phyloP scores from a whole-genome alignment of 2,888 invertebrate species.

The Drosophila stalkeri region DNA sequence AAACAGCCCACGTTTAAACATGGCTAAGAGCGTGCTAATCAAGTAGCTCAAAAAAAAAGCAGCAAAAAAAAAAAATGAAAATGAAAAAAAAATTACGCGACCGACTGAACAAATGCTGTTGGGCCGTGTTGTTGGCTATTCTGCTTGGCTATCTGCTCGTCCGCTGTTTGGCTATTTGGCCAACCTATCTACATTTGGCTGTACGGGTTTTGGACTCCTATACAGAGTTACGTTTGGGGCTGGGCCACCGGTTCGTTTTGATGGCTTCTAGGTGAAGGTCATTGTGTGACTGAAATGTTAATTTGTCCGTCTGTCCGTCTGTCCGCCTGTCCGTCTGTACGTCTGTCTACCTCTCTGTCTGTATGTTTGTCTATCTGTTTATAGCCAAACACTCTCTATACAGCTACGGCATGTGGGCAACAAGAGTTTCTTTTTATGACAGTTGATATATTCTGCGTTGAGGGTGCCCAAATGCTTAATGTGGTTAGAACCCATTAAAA shows the following conservation, averaged over 20 bases:
- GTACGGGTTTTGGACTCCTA: conserved; percentile 48
- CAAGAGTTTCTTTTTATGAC: conserved; percentile 22
- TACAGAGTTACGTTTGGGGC: conserved; percentile 39
- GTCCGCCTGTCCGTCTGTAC: not conserved
- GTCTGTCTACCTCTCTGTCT: not conserved
- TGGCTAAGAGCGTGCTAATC: conserved; percentile 78
- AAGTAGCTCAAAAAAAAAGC: conserved; percentile 58
- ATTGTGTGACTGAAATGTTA: conserved; percentile 76
- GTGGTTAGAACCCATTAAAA: conserved; percentile 22
- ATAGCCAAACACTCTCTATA: conserved; percentile 35
- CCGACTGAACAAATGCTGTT: conserved; percentile 64
- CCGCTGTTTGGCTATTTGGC: conserved; percentile 40
- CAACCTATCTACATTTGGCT: conserved; percentile 45
- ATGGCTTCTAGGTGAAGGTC: conserved; percentile 80
- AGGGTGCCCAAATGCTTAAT: conserved; percentile 9
- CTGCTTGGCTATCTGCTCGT: conserved; percentile 28
- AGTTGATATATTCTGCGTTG: conserved; percentile 22
- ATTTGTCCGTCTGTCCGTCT: conserved; percentile 41
- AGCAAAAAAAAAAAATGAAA: conserved; percentile 4
- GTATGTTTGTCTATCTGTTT: conserved; percentile 23
- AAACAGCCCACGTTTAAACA: conserved; percentile 77
- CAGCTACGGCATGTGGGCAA: conserved; percentile 37
- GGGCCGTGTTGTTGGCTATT: conserved; percentile 18
- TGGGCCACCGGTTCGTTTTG: conserved; percentile 67
- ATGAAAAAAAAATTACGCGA: conserved; percentile 67